phyloP scores from a whole-genome alignment of 2,888 invertebrate species.

The Melolontha melolontha region DNA sequence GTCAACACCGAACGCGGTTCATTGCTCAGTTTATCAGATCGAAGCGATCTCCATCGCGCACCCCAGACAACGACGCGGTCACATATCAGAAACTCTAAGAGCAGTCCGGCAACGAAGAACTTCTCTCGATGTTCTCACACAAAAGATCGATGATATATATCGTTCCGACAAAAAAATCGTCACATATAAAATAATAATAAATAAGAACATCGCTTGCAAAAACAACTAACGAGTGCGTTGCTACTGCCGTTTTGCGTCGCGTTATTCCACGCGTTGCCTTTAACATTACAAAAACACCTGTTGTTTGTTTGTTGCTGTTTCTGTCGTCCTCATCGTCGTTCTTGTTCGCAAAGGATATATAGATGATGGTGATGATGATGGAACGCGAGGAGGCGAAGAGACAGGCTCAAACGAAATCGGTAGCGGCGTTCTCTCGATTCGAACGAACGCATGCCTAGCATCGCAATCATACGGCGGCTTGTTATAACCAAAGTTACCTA shows the following conservation, averaged over 20 bases:
- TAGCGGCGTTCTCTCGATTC: neutral
- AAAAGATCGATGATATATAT: slow-evolving; percentile 41
- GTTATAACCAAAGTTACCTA: slow-evolving; percentile 55
- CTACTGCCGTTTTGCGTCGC: slow-evolving; percentile 18
- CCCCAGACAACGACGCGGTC: neutral
- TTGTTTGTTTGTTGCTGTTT: slow-evolving; percentile 52
- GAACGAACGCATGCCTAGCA: slow-evolving; percentile 54
- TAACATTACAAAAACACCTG: slow-evolving; percentile 55
- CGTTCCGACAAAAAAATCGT: slow-evolving; percentile 50
- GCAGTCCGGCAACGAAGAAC: slow-evolving; percentile 1
- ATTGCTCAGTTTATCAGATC: slow-evolving; percentile 9
- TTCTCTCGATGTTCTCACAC: neutral
- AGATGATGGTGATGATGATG: neutral
- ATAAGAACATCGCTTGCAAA: slow-evolving; percentile 50
- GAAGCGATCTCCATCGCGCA: slow-evolving; percentile 11
- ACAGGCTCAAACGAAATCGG: neutral
- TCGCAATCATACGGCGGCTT: slow-evolving; percentile 57
- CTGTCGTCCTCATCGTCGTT: no score
- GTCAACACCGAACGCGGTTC: slow-evolving; percentile 4
- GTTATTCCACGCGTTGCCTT: slow-evolving; percentile 20
- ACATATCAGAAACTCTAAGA: slow-evolving; percentile 4
- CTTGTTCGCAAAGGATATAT: neutral
- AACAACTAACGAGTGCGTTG: slow-evolving; percentile 55
- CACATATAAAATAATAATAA: slow-evolving; percentile 57
- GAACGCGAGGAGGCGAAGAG: neutral